Base-by-base conservation (phyloP, 2,797 vertebrate genomes). In the Chelonia mydas region DNA sequence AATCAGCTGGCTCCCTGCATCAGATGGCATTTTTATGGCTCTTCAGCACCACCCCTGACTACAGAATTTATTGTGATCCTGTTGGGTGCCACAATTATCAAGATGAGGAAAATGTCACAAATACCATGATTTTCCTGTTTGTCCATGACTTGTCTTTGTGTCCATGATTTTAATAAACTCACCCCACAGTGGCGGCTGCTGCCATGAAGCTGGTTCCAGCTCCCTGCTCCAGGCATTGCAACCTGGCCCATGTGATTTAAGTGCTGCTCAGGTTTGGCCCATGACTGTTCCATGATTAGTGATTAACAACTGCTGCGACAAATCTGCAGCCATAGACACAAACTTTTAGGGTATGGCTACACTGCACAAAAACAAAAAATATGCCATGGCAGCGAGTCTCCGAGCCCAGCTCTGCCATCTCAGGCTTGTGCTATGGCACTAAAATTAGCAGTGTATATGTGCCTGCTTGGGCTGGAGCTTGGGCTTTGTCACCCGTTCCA, bases 11-110 rank as follows among this genome's bases (percentile, higher is more conserved):
- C 94, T 93, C 94, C 94, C 87, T 91, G 95, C 84, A 95, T 51
- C 83, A 84, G 94, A 51, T 79, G 84, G 79, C 92, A 95, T 96
- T 96, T 89, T 87, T 97, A 89, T 97, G 96, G 74, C 96, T 95
- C 37, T 90, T 94, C 91, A 89, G 81, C 95, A 93, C 81, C 96
- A 41, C 91, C 91, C 95, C 92, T 89, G 84, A 94, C 95, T 96
- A 95, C 94, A 97, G 27, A 72, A 59, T 95, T 94, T 91, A 96
- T 77, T 85, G 90, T 96, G 74, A 47, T 47, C 45, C 74, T 4
- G 2, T 13, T 27, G 25, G 15, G 81, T 94, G 94, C 93, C 86
- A 95, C 87, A 92, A 84, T 11, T 41, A 72, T 72, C n/a, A 37
- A 72, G 65, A 37, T 72, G 19, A n/a, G 8, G n/a, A 72, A 72